Evolutionary conservation across 2,797 vertebrate species (phyloP).

Genomic region (Buphagus erythrorhynchus): DNA sequence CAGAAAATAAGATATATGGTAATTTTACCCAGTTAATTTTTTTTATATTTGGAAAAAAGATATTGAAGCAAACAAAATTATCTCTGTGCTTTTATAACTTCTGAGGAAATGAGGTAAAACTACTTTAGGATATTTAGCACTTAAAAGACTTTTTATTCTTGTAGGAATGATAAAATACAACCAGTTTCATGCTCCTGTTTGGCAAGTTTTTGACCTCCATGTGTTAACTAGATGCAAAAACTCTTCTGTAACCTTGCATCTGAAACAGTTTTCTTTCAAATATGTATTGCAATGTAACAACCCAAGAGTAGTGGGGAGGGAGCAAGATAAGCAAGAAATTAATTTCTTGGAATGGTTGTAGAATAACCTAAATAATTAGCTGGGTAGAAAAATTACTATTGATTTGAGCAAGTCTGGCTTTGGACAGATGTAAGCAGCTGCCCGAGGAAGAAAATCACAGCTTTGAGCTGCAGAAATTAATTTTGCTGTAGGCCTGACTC

Average conservation of each 20-base stretch:
- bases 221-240: slow-evolving; percentile 1
- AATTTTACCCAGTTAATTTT: not conserved
- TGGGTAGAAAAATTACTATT: not conserved
- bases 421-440: not conserved
- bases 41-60: slow-evolving; percentile 7
- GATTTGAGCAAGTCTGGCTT: not conserved
- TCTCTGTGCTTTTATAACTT: slow-evolving; percentile 14
- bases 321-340: not conserved
- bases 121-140: slow-evolving; percentile 24
- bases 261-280: not conserved
- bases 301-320: not conserved
- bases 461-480: not conserved
- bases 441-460: not conserved
- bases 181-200: not conserved
- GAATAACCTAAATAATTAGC: not conserved
- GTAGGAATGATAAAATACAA: slow-evolving; percentile 18
- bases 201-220: not conserved
- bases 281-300: not conserved
- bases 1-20: slow-evolving; percentile 4
- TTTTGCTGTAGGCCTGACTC: not conserved
- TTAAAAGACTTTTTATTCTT: slow-evolving; percentile 24
- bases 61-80: not conserved
- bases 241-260: not conserved
- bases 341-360: not conserved
- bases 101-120: slow-evolving; percentile 23